These are phyloP conservation scores for Eueides isabella DNA, from an alignment of 1,140 invertebrate species.

Conservation along the genomic window DNA sequence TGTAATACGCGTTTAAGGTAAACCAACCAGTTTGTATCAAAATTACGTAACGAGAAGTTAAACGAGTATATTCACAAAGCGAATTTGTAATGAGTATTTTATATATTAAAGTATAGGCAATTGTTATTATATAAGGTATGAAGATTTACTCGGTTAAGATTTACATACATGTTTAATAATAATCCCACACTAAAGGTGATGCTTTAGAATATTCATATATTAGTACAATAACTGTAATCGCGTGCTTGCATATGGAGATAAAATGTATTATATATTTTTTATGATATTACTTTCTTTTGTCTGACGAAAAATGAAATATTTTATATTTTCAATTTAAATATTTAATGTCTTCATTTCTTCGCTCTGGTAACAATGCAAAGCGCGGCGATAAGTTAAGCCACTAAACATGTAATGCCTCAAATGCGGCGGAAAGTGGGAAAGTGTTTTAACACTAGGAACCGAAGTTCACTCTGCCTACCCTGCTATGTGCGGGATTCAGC, in stretches of 20 bases:
- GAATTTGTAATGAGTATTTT: background rate
- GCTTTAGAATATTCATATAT: background rate
- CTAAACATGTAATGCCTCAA: no score
- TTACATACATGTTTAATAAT: background rate
- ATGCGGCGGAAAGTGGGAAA: no score
- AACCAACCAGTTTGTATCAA: background rate
- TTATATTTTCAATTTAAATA: no score
- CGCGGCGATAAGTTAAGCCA: no score
- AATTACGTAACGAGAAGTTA: background rate
- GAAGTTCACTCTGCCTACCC: no score
- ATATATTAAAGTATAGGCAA: background rate
- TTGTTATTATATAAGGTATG: background rate
- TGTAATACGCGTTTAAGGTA: slow-evolving; percentile 13
- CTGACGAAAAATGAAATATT: no score
- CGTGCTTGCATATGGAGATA: background rate
- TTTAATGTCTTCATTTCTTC: no score
- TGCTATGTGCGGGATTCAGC: no score
- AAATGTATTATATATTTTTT: background rate
- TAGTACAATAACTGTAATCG: background rate
- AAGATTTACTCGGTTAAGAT: background rate
- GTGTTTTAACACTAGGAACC: no score
- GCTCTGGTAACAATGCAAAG: no score
- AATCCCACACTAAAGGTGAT: background rate
- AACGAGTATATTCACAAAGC: background rate
- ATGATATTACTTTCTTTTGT: background rate